Percentiles rank a stretch among this genome's conserved stretches.
These are phyloP conservation scores for Atrina japonica DNA, from an alignment of 2,888 invertebrate species.

Conservation along the genomic window DNA sequence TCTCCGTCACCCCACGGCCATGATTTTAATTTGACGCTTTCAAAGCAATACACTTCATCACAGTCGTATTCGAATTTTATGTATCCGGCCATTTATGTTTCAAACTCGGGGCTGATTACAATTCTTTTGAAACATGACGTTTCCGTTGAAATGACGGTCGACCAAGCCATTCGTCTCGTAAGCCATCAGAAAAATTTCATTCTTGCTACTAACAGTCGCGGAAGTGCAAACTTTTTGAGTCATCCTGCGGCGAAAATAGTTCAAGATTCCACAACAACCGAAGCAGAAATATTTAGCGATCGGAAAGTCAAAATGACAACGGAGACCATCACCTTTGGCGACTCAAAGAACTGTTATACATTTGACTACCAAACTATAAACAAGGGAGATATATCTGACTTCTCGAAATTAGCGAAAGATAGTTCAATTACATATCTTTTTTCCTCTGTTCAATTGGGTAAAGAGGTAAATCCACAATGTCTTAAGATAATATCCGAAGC, in stretches of 20 bases:
- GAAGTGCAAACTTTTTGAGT: conserved; percentile 77
- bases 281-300: conserved; percentile 74
- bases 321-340: conserved; percentile 68
- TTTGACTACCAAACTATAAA: conserved; percentile 66
- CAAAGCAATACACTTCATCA: too few species aligned
- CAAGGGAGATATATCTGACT: conserved; percentile 59
- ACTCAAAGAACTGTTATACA: conserved; percentile 70
- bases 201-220: conserved; percentile 77
- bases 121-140: conserved; percentile 79
- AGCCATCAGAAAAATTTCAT: conserved; percentile 78
- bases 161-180: conserved; percentile 80
- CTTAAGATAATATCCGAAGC: conserved; percentile 75
- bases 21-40: too few species aligned
- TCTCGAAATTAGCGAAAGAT: conserved; percentile 77
- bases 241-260: conserved; percentile 79
- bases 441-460: conserved; percentile 73
- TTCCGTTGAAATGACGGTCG: conserved; percentile 80
- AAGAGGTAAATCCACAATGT: conserved; percentile 75
- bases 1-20: too few species aligned
- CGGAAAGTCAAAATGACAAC: conserved; percentile 70
- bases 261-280: conserved; percentile 79
- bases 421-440: conserved; percentile 77
- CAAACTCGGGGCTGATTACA: conserved; percentile 79
- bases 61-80: conserved; percentile 38
- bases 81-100: conserved; percentile 79